These are phyloP conservation scores for Xylophagus ater DNA, from an alignment of 2,888 invertebrate species.

Conservation along the genomic window DNA sequence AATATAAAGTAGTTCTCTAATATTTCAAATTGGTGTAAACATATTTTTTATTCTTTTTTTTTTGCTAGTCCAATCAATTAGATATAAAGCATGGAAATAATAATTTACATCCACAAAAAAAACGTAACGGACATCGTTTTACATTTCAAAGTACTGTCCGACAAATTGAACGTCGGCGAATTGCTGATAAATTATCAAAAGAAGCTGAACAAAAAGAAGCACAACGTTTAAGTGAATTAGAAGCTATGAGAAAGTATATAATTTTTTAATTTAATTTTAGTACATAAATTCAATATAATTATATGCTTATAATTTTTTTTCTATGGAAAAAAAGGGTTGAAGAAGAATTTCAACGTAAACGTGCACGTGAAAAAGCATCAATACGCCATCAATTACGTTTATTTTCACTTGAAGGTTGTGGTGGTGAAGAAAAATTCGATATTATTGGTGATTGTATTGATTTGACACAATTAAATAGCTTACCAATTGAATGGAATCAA, in stretches of 20 bases:
- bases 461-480: constrained; percentile 46
- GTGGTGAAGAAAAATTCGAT: too few species aligned
- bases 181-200: constrained; percentile 63
- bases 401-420: constrained; percentile 56
- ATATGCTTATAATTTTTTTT: background rate
- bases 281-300: background rate
- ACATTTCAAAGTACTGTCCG: constrained; percentile 75
- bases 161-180: constrained; percentile 61
- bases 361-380: constrained; percentile 63
- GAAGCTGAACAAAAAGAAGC: constrained; percentile 69
- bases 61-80: background rate
- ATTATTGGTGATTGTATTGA: too few species aligned
- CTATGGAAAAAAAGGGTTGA: constrained; percentile 48
- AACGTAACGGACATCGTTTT: constrained; percentile 48
- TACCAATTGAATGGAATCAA: constrained; percentile 37
- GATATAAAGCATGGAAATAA: background rate
- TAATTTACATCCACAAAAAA: background rate
- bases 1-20: too few species aligned
- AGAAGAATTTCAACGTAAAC: constrained; percentile 75
- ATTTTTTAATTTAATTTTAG: constrained; percentile 11
- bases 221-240: constrained; percentile 61
- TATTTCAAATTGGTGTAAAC: too few species aligned
- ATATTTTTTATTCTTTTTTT: background rate
- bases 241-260: constrained; percentile 58
- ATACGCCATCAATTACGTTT: constrained; percentile 65